phyloP scores from a whole-genome alignment of 2,113 vertebrate species.

The Tapirus terrestris region DNA sequence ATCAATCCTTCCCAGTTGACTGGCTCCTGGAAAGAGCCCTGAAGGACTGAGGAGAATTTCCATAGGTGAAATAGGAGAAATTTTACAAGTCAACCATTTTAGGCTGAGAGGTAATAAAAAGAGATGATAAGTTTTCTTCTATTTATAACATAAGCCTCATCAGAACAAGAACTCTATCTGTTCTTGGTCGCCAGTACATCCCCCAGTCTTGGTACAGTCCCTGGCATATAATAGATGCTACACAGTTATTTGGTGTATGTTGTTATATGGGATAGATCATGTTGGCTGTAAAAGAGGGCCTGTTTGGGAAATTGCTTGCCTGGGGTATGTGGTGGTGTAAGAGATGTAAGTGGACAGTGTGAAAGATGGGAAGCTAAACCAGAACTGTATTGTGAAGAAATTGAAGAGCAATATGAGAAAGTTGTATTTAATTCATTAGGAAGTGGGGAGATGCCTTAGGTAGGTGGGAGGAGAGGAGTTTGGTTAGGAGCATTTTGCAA shows the following conservation, averaged over 20 bases:
- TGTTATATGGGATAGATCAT: background rate
- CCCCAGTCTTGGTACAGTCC: background rate
- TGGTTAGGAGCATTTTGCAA: background rate
- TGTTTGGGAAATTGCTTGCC: background rate
- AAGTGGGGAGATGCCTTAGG: background rate
- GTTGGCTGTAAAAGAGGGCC: background rate
- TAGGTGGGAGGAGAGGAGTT: background rate
- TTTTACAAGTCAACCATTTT: background rate
- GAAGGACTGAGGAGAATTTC: background rate
- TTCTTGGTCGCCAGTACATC: background rate
- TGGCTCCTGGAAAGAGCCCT: background rate
- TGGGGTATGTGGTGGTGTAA: background rate
- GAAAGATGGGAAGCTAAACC: background rate
- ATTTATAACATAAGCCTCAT: background rate
- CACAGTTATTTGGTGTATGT: background rate
- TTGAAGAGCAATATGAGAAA: background rate
- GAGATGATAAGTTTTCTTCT: background rate
- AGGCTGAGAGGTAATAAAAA: background rate
- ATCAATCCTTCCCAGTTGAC: background rate
- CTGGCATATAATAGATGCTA: background rate
- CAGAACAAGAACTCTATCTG: background rate
- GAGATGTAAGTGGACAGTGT: too few relatives aligned
- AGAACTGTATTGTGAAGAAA: background rate
- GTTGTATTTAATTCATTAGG: background rate
- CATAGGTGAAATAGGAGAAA: background rate